Percentiles rank a stretch among this genome's conserved stretches.
phyloP scores from a whole-genome alignment of 1,140 invertebrate genomes.

The Penaeus chinensis region DNA sequence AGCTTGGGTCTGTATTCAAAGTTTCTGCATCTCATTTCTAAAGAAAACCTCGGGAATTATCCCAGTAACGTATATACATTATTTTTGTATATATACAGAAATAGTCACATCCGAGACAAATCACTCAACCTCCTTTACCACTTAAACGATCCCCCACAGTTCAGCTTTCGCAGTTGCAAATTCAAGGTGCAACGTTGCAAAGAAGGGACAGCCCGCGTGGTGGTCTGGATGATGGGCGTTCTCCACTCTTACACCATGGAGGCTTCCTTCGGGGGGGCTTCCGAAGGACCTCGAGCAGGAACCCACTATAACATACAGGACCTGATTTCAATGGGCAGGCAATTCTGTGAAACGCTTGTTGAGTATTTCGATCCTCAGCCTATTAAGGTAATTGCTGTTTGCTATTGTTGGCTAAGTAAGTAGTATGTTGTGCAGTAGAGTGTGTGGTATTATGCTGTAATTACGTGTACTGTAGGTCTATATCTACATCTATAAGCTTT shows the following conservation, averaged over 20 bases:
- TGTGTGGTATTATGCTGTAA: too few relatives aligned
- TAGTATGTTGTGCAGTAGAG: not conserved
- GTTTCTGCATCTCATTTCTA: too few relatives aligned
- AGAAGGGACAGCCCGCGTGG: constrained; percentile 91
- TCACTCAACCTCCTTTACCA: not conserved
- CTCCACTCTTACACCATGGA: constrained; percentile 95
- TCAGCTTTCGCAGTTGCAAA: constrained; percentile 93
- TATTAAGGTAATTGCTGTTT: constrained; percentile 75
- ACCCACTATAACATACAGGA: constrained; percentile 89
- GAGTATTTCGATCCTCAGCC: constrained; percentile 91
- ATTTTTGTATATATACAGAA: too few relatives aligned
- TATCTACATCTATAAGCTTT: too few relatives aligned
- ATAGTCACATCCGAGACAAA: not conserved
- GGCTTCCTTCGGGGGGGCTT: constrained; percentile 91
- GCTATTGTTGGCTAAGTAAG: not conserved
- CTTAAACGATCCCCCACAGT: constrained; percentile 73
- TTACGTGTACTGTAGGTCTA: too few relatives aligned
- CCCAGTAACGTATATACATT: not conserved
- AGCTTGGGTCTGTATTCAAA: too few relatives aligned
- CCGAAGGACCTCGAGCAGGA: constrained; percentile 75
- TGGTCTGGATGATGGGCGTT: constrained; percentile 94
- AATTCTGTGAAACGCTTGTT: constrained; percentile 91
- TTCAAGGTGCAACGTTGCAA: constrained; percentile 92
- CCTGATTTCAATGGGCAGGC: constrained; percentile 84
- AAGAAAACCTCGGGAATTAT: too few relatives aligned